Evolutionary conservation across 2,113 vertebrate genomes (phyloP).

Genomic region (Phodopus roborovskii): DNA sequence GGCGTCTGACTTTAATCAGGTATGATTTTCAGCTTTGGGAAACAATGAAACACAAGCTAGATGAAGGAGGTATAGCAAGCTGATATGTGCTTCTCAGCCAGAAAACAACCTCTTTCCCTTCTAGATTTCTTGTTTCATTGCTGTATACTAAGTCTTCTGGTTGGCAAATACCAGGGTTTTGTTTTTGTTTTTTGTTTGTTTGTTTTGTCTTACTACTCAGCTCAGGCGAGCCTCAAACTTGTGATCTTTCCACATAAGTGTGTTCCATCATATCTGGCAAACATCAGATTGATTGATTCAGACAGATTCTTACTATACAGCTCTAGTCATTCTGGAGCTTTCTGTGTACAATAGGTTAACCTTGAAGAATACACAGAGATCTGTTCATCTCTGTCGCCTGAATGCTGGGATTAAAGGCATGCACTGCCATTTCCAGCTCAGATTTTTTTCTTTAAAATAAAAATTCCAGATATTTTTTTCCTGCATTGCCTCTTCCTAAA

Average conservation of each 20-base stretch:
- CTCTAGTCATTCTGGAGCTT: background rate
- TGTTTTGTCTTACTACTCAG: background rate
- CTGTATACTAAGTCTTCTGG: background rate
- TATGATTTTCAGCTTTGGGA: constrained; percentile 64
- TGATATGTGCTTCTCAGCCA: background rate
- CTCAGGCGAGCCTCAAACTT: background rate
- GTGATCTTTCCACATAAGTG: background rate
- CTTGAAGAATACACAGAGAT: background rate
- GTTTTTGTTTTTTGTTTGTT: background rate
- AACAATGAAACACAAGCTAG: constrained; percentile 46
- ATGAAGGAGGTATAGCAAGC: background rate
- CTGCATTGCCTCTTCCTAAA: background rate
- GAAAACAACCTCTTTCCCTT: background rate
- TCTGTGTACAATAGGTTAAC: background rate
- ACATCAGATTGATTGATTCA: no score
- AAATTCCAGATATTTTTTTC: constrained; percentile 4
- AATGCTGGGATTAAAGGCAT: background rate
- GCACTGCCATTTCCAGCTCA: background rate
- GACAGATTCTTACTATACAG: background rate
- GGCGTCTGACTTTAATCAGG: constrained; percentile 41
- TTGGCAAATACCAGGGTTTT: background rate
- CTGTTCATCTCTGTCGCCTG: background rate
- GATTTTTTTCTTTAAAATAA: background rate
- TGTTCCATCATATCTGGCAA: background rate
- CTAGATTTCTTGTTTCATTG: constrained; percentile 20